Base-by-base conservation (phyloP, 2,113 vertebrate genomes). In the Terrapene triunguis region DNA sequence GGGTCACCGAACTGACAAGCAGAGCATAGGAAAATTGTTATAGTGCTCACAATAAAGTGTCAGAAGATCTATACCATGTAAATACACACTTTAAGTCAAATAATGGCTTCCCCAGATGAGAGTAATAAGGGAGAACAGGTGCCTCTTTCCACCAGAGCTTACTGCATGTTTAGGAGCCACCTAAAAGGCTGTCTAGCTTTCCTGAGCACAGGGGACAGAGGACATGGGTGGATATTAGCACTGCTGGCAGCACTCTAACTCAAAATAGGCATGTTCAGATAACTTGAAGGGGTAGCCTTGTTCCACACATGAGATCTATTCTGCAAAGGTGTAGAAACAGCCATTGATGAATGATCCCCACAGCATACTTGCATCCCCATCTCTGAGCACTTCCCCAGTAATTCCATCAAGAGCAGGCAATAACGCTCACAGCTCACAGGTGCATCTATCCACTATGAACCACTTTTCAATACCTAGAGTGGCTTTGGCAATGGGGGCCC, bases 361-460 rank as follows among this genome's bases (percentile, higher is more conserved):
- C 8, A 72, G 21, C n/a, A 72, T 38, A 72, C n/a, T 9, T 72
- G 35, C 0, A 62, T 62, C 59, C 59, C 29, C 27, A 32, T 62
- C 59, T 62, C 59, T 62, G 59, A 62, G 27, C 0, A 3, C 62
- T 82, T 84, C 47, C 21, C 5, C 65, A 22, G 21, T 83, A n/a
- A n/a, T 81, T 79, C 0, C 0, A 3, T 79, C 35, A 80, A 51
- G 12, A 94, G n/a, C 54, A 62, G 13, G 59, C 59, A 62, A 62
- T 62, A 62, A 13, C 5, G 4, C 13, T 62, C 29, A 12, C 27
- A 85, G 42, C 44, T 47, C 44, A 47, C 44, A 16, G 27, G 22
- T 50, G 87, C 65, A 87, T 27, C 44, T 85, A 90, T 25, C 12
- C 42, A 12, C 11, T 7, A 9, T 85, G 44, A 91, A 9, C 29